Evolutionary conservation across 2,797 vertebrate genomes (phyloP), one percentile per base, ranked within the genome.

Genomic region (Mus minutoides): DNA sequence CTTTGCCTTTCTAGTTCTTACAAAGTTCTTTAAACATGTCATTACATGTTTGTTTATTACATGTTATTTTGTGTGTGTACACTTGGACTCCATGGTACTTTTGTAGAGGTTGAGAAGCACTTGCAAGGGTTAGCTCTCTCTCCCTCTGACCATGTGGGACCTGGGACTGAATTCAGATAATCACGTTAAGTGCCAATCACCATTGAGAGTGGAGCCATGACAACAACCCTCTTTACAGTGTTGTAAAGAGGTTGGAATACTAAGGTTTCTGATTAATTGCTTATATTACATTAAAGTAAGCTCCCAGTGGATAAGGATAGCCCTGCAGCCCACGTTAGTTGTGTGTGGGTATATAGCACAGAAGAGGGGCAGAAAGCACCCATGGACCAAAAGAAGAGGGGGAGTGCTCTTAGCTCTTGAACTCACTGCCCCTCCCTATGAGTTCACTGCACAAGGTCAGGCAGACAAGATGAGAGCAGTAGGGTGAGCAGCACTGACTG

Each of bases 181-280:
- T 19, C 26, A 43, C 10, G 82, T 26, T 46, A 62, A 31, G 37
- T 19, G 26, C 8, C 9, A 26, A 58, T 26, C 12, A 16, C 14
- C 13, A 29, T 40, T 62, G 40, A 43, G 79, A 82, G n/a, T 60
- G 37, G 54, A 82, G n/a, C 0, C 3, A 40, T 43, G 37, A 46
- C 16, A 46, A 64, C 26, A 43, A 14, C 6, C 12, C 17, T 56
- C 88, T 17, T 31, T 14, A 76, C 76, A 77, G 22, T 84, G 75
- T 87, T 93, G 85, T 62, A 46, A 49, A 94, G 60, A n/a, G 92
- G 22, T 2, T 79, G 84, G 34, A 49, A 88, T 56, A 80, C 58
- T 3, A 84, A 34, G 58, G 26, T 40, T 78, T 89, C 87, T 62
- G 21, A 11, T 71, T 60, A 58, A 88, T 4, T 96, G 73, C 49